Evolutionary conservation across 2,797 vertebrate genomes (phyloP), one percentile per base, ranked within the genome.

Genomic region (Malacoraja senta): DNA sequence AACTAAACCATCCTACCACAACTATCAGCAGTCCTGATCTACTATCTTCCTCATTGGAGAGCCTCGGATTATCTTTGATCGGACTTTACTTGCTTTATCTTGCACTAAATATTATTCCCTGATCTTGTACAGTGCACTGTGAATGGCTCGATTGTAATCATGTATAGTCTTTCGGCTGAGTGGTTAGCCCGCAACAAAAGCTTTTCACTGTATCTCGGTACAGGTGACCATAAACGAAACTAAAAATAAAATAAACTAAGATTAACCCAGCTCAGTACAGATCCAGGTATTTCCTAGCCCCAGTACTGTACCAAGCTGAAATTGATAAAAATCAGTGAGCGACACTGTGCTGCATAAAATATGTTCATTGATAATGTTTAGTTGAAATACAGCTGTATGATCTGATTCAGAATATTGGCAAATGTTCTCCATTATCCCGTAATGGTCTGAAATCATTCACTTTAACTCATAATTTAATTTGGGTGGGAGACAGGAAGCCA

Each of bases 381-480:
- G 63, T 79, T 68, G 61, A 88, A 32, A 8, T 65, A 10, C 15
- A 19, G 10, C 7, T 32, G 83, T 88, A n/a, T 17, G 3, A 32
- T 65, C 12, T 17, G 2, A 32, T 65, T 65, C 61, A 65, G 84
- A 65, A 76, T n/a, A 72, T 74, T 21, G 12, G 71, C 71, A 76
- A 74, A 92, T 13, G 71, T 29, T 35, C 21, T 29, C 35, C 26
- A 71, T 74, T 58, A n/a, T 15, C 4, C 44, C 13, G 19, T 92
- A 53, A 53, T 92, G 35, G 12, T 53, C 68, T 74, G 24, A n/a
- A 21, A 44, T 92, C 44, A 92, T 38, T 44, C 0, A 0, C 35
- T 68, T 88, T 68, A 88, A 35, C 84, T 68, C 10, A 8, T 88
- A 65, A 88, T 35, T 88, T 88, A 9, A 88, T 88, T 72, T 38